These are phyloP conservation scores for Pheosia tremula DNA, from an alignment of 2,888 invertebrate genomes.

Conservation along the genomic window DNA sequence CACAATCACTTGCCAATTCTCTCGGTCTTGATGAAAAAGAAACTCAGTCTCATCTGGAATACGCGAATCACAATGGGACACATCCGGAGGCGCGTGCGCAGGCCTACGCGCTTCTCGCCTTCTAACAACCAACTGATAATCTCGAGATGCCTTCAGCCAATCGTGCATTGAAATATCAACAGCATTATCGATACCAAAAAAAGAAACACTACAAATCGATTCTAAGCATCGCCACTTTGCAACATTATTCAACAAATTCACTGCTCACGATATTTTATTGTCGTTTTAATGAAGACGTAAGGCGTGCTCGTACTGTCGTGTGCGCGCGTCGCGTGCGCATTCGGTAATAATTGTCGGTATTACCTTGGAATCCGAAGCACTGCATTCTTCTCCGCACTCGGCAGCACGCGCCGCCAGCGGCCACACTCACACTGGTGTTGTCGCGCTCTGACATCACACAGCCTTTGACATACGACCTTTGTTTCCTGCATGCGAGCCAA, in stretches of 20 bases:
- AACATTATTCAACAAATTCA: conserved; percentile 23
- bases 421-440: conserved; percentile 66
- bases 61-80: conserved; percentile 60
- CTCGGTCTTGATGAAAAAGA: conserved; percentile 61
- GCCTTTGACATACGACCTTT: conserved; percentile 65
- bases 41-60: conserved; percentile 65
- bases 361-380: conserved; percentile 80
- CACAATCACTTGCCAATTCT: conserved; percentile 68
- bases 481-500: conserved; percentile 41
- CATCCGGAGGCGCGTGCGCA: conserved; percentile 60
- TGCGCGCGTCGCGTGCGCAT: conserved; percentile 19
- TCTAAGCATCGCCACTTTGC: conserved; percentile 42
- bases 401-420: conserved; percentile 68
- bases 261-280: neutral
- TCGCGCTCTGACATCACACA: conserved; percentile 74
- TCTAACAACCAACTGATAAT: conserved; percentile 36
- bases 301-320: conserved; percentile 1
- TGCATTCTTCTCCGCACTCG: conserved; percentile 79
- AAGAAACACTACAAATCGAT: conserved; percentile 50
- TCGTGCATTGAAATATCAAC: conserved; percentile 30
- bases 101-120: conserved; percentile 46
- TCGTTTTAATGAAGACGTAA: conserved; percentile 6
- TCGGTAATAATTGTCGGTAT: conserved; percentile 41
- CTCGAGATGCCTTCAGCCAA: conserved; percentile 36
- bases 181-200: conserved; percentile 43